Evolutionary conservation across 2,113 vertebrate species (phyloP), one percentile per base, ranked within the genome.

Genomic region (Lophura nycthemera): DNA sequence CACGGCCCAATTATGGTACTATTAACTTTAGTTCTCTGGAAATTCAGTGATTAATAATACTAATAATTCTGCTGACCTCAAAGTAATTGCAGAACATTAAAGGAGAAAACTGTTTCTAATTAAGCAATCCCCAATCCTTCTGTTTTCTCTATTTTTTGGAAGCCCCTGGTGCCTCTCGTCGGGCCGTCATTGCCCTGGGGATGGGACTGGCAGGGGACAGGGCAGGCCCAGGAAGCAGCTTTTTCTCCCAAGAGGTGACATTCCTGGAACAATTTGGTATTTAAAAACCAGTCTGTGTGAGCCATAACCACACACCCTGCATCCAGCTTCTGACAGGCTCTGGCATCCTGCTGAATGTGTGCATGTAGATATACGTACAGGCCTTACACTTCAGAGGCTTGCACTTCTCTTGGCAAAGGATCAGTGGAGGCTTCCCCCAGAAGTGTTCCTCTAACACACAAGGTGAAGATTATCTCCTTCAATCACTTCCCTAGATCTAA

Each of bases 1-100:
- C 45, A 30, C 7, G 0, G 32, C 80, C 90, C 90, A 92, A 84
- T 95, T 95, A 92, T 15, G 83, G 32, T 8, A 56, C 88, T 74
- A 69, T 93, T 95, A 94, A 83, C 73, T 86, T 83, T 16, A 83
- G 61, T 88, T 94, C 88, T 83, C 80, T 92, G 73, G 88, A 96
- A 96, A 95, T 83, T 60, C 83, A 57, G 27, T 63, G 4, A 93
- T 90, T 96, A 94, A 96, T 94, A 95, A 43, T 72, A 83, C 79
- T 90, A 94, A 90, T 94, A 96, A 93, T 95, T 93, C 92, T 83
- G 63, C 86, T 94, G 92, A 93, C 92, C 95, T 95, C 95, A 93
- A 92, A 93, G 88, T 88, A 86, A 96, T 94, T 93, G 90, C 59
- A 43, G 52, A 92, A 57, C 65, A 75, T 93, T 90, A 96, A 95